These are phyloP conservation scores for Myotis brandtii DNA, from an alignment of 2,113 vertebrate genomes.

Conservation along the genomic window DNA sequence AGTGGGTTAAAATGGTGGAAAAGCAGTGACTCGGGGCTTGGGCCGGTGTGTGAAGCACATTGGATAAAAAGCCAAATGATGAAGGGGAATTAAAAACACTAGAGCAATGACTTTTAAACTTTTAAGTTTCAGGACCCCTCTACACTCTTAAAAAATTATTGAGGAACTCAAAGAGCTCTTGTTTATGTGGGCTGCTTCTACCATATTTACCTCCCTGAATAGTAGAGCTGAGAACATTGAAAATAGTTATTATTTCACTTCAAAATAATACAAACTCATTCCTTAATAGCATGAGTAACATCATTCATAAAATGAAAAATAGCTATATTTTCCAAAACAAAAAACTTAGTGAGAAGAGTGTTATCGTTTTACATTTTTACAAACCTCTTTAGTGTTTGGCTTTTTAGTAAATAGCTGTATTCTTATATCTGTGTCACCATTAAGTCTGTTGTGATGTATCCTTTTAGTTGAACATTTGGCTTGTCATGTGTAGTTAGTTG, in stretches of 20 bases:
- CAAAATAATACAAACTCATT: neutral
- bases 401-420: neutral
- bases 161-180: neutral
- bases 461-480: neutral
- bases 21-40: neutral
- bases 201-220: neutral
- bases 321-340: neutral
- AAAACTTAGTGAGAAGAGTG: neutral
- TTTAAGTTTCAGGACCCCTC: neutral
- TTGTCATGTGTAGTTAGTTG: neutral
- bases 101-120: neutral
- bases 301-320: neutral
- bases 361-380: neutral
- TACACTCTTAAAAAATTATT: neutral
- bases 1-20: neutral
- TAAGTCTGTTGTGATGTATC: neutral
- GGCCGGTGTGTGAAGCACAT: neutral
- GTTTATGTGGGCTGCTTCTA: neutral
- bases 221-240: neutral
- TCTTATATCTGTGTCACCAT: neutral
- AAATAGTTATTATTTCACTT: constrained; percentile 23
- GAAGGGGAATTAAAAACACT: neutral
- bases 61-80: neutral
- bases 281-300: neutral
- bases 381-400: neutral